phyloP scores from a whole-genome alignment of 2,113 vertebrate genomes.

The Semnopithecus entellus region DNA sequence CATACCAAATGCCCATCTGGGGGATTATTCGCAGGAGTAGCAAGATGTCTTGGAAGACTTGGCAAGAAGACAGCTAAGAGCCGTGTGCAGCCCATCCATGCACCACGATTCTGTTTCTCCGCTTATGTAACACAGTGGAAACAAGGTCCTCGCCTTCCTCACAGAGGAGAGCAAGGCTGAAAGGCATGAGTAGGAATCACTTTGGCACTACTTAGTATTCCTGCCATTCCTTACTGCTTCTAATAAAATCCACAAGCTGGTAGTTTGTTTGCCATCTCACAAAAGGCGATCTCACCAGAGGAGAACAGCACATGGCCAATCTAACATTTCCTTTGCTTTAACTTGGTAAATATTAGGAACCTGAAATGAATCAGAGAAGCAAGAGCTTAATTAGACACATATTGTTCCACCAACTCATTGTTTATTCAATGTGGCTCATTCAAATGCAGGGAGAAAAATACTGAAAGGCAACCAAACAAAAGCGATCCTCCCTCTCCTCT shows the following conservation, averaged over 20 bases:
- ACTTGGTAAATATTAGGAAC: neutral
- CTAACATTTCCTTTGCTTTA: neutral
- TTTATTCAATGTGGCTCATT: slow-evolving; percentile 36
- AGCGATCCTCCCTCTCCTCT: neutral
- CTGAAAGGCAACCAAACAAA: neutral
- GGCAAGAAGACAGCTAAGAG: neutral
- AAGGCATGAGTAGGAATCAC: neutral
- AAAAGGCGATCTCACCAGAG: neutral
- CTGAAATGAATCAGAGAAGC: slow-evolving; percentile 20
- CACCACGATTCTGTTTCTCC: neutral
- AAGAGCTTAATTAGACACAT: slow-evolving; percentile 14
- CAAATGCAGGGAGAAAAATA: neutral
- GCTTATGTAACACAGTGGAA: slow-evolving; percentile 25
- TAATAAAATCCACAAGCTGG: slow-evolving; percentile 27
- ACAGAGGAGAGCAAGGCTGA: neutral
- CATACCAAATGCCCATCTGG: neutral
- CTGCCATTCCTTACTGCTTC: neutral
- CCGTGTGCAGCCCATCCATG: neutral
- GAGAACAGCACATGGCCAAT: neutral
- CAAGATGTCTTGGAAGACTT: neutral
- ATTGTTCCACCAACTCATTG: slow-evolving; percentile 3
- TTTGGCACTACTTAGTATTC: neutral
- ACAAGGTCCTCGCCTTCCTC: neutral
- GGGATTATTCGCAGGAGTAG: neutral
- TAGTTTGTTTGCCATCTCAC: neutral